Evolutionary conservation across 92 coral and sea anemone genomes (phyloP).

Genomic region (Heliopora coerulea): DNA sequence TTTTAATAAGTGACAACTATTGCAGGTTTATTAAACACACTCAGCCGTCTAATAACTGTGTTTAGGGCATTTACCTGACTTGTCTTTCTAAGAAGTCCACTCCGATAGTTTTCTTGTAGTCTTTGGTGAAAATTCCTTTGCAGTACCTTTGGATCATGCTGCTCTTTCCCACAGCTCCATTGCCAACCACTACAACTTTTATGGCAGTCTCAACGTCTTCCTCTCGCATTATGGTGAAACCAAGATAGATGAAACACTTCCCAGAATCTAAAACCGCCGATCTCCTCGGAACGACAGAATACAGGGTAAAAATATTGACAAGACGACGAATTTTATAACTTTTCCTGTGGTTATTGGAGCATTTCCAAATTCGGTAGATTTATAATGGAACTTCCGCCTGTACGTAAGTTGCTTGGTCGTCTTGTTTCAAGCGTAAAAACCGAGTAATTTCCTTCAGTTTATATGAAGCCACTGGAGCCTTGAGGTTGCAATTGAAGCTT

Average conservation of each 20-base stretch:
- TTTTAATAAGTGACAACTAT: too few species aligned
- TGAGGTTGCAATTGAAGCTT: too few species aligned
- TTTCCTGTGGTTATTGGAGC: background rate
- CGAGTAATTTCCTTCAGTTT: too few species aligned
- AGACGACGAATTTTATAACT: background rate
- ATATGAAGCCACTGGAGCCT: too few species aligned
- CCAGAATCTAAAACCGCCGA: too few species aligned
- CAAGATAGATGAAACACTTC: background rate
- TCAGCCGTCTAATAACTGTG: too few species aligned
- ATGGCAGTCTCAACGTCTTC: constrained; percentile 99
- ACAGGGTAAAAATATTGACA: background rate
- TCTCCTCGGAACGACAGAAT: background rate
- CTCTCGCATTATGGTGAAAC: constrained; percentile 68
- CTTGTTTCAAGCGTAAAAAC: too few species aligned
- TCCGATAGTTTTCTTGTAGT: constrained; percentile 98
- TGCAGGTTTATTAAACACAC: too few species aligned
- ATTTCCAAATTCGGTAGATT: background rate
- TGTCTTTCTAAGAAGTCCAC: constrained; percentile 98
- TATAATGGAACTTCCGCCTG: background rate
- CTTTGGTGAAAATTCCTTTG: constrained; percentile 98
- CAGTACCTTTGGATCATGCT: constrained; percentile 99
- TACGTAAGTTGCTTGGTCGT: too few species aligned
- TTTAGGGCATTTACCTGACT: constrained; percentile 65
- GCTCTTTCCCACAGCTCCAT: constrained; percentile 98
- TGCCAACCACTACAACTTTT: constrained; percentile 96